phyloP scores from a whole-genome alignment of 1,140 invertebrate species.

The Ceratina calcarata region DNA sequence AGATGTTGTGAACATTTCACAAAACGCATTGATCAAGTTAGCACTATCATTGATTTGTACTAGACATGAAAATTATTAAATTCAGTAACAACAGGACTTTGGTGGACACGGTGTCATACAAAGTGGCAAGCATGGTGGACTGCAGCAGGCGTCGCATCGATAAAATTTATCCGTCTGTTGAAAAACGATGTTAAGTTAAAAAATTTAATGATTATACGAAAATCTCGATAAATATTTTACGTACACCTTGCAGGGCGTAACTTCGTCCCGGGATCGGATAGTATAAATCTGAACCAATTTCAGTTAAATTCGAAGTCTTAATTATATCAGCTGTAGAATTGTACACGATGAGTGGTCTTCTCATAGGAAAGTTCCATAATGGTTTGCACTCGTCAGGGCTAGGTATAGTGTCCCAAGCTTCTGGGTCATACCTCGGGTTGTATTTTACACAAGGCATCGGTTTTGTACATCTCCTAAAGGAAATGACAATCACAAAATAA shows the following conservation, averaged over 20 bases:
- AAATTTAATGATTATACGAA: too few relatives aligned
- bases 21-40: too few relatives aligned
- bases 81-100: constrained; percentile 14
- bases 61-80: too few relatives aligned
- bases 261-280: constrained; percentile 63
- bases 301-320: constrained; percentile 57
- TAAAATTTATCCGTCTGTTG: constrained; percentile 70
- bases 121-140: constrained; percentile 59
- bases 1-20: too few relatives aligned
- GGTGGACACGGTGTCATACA: constrained; percentile 60
- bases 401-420: constrained; percentile 64
- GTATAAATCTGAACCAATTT: constrained; percentile 54
- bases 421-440: constrained; percentile 64
- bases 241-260: constrained; percentile 61
- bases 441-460: constrained; percentile 62
- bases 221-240: constrained; percentile 13
- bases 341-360: constrained; percentile 71
- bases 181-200: not conserved
- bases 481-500: too few relatives aligned
- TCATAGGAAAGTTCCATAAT: constrained; percentile 68
- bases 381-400: constrained; percentile 73
- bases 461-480: constrained; percentile 52
- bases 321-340: constrained; percentile 59
- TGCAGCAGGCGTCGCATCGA: constrained; percentile 55
- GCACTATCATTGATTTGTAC: not conserved